Percentiles rank a stretch among this genome's conserved stretches.
Evolutionary conservation across 2,797 vertebrate species (phyloP).

Genomic region (Champsocephalus esox): DNA sequence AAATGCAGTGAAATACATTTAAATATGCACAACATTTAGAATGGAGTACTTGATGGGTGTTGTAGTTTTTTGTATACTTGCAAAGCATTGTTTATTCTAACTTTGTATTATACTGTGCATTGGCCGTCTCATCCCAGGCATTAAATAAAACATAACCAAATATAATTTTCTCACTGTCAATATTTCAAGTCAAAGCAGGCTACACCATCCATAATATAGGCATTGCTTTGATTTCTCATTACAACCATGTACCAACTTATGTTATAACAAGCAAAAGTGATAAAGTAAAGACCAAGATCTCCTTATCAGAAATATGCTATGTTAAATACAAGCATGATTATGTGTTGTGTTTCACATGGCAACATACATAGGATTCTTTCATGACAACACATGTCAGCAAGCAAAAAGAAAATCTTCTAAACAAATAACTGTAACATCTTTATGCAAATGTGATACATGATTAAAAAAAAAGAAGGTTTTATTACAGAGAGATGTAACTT

Average conservation of each 20-base stretch:
- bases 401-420: not conserved
- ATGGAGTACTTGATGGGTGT: not conserved
- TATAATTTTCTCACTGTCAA: no score
- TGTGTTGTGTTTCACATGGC: not conserved
- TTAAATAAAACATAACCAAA: no score
- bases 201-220: not conserved
- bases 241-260: no score
- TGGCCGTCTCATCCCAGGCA: no score
- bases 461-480: not conserved
- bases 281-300: not conserved
- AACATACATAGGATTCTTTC: conserved; percentile 3
- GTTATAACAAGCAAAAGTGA: no score
- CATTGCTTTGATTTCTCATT: not conserved
- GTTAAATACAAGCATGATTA: not conserved
- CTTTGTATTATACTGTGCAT: not conserved
- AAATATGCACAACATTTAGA: no score
- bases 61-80: not conserved
- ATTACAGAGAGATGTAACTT: not conserved
- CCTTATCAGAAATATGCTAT: not conserved
- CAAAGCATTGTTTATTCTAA: not conserved
- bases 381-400: not conserved
- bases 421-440: conserved; percentile 7
- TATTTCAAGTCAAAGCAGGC: not conserved
- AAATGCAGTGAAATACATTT: not conserved
- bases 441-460: conserved; percentile 3